Percentiles rank a stretch among this genome's conserved stretches.
Conservation (phyloP, 2,797 vertebrate species). For the Petrocephalus sullivani region DNA sequence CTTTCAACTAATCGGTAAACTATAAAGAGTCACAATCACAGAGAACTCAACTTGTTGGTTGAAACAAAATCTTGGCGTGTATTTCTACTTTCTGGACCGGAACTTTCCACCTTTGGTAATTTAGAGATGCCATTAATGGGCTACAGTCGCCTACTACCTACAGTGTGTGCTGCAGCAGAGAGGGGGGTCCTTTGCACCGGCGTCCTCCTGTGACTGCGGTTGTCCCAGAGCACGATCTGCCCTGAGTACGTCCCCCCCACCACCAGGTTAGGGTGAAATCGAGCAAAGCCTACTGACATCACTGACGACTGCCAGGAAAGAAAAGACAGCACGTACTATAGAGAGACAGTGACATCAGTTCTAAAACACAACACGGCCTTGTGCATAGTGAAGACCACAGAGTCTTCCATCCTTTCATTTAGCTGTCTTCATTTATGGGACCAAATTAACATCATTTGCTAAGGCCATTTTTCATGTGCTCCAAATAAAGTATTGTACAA, state of each 20-base stretch:
- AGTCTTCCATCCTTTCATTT: not conserved
- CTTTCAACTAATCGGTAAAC: not conserved
- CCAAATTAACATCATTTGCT: not conserved
- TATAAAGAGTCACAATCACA: not conserved
- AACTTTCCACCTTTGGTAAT: not conserved
- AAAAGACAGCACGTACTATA: constrained; percentile 8
- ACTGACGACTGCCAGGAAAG: constrained; percentile 77
- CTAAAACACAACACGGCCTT: not conserved
- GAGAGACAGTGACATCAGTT: not conserved
- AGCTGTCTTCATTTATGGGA: not conserved
- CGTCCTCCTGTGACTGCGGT: constrained; percentile 90
- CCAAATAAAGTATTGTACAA: not conserved
- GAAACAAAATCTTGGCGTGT: not conserved
- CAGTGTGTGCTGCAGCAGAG: constrained; percentile 56
- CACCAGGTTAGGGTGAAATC: constrained; percentile 92
- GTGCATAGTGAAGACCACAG: not conserved
- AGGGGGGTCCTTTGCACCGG: constrained; percentile 92
- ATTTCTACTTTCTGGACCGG: not conserved
- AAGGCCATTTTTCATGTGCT: not conserved
- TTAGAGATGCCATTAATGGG: not conserved
- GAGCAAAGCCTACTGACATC: constrained; percentile 93
- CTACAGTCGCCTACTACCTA: constrained; percentile 20
- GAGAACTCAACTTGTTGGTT: not conserved
- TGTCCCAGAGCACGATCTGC: constrained; percentile 96
- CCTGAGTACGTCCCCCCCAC: constrained; percentile 96